phyloP scores from a whole-genome alignment of 2,113 vertebrate species.

The Neotoma lepida region DNA sequence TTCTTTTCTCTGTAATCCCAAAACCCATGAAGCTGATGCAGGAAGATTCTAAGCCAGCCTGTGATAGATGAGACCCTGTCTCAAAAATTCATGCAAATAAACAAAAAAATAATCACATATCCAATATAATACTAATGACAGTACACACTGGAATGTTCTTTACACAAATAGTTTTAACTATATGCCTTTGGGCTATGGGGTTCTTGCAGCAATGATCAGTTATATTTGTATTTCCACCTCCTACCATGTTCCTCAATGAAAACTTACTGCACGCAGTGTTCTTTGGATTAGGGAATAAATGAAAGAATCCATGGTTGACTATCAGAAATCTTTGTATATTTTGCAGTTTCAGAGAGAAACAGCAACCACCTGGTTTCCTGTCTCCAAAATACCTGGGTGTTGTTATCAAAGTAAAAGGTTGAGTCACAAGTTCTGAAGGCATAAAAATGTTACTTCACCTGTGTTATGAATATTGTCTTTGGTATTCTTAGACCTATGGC shows the following conservation, averaged over 20 bases:
- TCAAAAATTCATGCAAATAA: not conserved
- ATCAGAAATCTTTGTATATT: not conserved
- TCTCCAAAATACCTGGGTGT: not conserved
- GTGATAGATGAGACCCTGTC: not conserved
- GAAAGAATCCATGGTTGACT: not conserved
- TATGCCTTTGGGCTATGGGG: not conserved
- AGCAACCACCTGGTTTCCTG: not conserved
- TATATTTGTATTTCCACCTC: not conserved
- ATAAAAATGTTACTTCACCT: not conserved
- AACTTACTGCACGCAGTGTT: not conserved
- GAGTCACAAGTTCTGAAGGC: not conserved
- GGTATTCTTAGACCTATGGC: not conserved
- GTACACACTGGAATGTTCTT: not conserved
- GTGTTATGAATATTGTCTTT: not conserved
- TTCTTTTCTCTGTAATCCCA: not conserved
- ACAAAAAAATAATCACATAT: not conserved
- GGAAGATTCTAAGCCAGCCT: not conserved
- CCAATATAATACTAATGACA: not conserved
- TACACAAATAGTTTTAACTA: not conserved
- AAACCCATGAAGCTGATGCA: no score
- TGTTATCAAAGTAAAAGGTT: not conserved
- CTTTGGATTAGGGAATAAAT: not conserved
- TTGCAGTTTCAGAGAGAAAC: not conserved
- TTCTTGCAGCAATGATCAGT: not conserved
- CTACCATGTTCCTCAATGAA: not conserved